These are phyloP conservation scores for Oriolus oriolus DNA, from an alignment of 2,113 vertebrate genomes.

Conservation along the genomic window DNA sequence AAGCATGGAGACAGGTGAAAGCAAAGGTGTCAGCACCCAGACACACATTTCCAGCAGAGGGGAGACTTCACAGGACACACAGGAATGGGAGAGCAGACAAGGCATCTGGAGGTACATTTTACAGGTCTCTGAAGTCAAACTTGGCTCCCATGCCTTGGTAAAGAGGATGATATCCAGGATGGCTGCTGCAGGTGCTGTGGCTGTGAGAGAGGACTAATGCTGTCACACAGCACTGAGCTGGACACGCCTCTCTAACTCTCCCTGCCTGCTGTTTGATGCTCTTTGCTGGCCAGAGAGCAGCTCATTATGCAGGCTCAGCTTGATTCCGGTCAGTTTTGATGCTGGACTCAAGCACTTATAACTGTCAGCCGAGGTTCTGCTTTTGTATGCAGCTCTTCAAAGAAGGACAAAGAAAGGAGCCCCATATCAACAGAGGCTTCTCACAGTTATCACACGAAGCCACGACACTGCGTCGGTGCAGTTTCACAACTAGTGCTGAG, in stretches of 20 bases:
- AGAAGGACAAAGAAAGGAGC: background rate
- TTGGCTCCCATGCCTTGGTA: background rate
- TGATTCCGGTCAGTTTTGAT: background rate
- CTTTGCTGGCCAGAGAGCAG: background rate
- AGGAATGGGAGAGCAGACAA: background rate
- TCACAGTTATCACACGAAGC: background rate
- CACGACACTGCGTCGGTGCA: accelerated
- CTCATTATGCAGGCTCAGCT: background rate
- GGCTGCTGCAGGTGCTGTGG: background rate
- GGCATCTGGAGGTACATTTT: background rate
- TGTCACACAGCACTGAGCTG: accelerated
- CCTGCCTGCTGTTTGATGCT: background rate
- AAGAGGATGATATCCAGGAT: background rate
- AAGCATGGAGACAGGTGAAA: background rate
- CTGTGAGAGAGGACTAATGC: background rate
- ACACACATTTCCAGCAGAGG: background rate
- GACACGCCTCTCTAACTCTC: accelerated
- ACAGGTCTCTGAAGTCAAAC: background rate
- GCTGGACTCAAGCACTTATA: background rate
- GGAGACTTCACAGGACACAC: background rate
- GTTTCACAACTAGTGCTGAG: background rate
- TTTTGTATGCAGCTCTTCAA: accelerated
- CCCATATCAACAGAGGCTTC: background rate
- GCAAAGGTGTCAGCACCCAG: background rate
- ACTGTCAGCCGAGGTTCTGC: background rate